phyloP scores from a whole-genome alignment of 1,140 invertebrate species.

The Diploscapter pachys region DNA sequence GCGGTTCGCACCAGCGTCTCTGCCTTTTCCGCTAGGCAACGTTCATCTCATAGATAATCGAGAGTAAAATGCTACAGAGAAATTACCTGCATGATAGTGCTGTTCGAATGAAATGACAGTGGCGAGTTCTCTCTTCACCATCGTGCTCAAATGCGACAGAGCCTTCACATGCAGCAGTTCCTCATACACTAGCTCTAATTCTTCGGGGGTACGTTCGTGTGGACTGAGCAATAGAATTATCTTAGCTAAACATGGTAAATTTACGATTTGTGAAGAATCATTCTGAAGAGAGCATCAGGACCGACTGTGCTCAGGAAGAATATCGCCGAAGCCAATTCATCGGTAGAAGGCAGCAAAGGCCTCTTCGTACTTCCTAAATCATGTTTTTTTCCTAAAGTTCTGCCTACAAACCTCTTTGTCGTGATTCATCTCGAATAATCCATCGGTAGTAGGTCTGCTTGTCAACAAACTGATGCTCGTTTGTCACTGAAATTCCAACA shows the following conservation, averaged over 20 bases:
- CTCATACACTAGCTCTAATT: constrained; percentile 79
- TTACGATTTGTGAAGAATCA: constrained; percentile 78
- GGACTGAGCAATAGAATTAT: constrained; percentile 61
- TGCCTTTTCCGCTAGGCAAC: no score
- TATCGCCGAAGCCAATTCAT: constrained; percentile 70
- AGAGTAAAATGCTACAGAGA: no score
- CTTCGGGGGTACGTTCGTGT: constrained; percentile 73
- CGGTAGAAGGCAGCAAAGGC: constrained; percentile 45
- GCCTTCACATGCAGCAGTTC: constrained; percentile 79
- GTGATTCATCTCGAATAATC: constrained; percentile 56
- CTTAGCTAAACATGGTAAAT: constrained; percentile 45
- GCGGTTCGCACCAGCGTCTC: no score
- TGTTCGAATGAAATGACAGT: constrained; percentile 78
- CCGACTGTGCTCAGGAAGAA: constrained; percentile 69
- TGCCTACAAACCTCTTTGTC: constrained; percentile 2
- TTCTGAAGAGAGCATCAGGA: constrained; percentile 73
- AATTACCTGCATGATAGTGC: constrained; percentile 68
- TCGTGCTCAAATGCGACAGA: constrained; percentile 75
- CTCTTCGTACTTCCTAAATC: no score
- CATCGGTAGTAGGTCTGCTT: constrained; percentile 80
- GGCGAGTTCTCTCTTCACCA: constrained; percentile 77
- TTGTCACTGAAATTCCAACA: constrained; percentile 65
- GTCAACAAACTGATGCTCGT: constrained; percentile 78
- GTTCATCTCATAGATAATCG: no score
- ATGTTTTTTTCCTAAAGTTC: neutral